Conservation (phyloP, 2,888 invertebrate genomes). For the Calliphora vomitoria region DNA sequence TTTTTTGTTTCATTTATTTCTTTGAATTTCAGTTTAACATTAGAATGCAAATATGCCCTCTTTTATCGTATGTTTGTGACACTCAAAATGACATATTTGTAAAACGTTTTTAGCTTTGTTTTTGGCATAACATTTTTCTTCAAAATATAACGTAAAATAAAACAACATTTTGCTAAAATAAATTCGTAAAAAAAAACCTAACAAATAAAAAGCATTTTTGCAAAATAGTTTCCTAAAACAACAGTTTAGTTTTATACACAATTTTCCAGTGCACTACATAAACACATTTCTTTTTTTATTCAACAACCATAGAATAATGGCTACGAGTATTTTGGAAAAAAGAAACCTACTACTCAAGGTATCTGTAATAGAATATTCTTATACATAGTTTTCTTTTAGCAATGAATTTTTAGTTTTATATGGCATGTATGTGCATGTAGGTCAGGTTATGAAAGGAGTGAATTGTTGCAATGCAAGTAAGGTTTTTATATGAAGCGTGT, state of each 20-base stretch:
- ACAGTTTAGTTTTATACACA: conserved; percentile 29
- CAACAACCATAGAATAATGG: conserved; percentile 17
- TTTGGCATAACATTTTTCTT: background rate
- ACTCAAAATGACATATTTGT: conserved; percentile 12
- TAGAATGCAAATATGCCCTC: conserved; percentile 6
- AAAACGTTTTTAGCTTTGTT: background rate
- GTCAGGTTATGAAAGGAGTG: background rate
- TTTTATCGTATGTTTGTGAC: background rate
- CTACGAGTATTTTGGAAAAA: background rate
- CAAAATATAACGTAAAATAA: background rate
- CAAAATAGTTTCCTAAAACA: conserved; percentile 37
- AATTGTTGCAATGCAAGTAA: background rate
- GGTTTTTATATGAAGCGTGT: too few relatives aligned
- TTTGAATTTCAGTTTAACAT: too few relatives aligned
- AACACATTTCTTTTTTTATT: background rate
- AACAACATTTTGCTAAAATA: background rate
- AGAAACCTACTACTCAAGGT: conserved; percentile 13
- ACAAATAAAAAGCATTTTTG: conserved; percentile 30
- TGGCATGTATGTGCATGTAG: conserved; percentile 1
- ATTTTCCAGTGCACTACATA: background rate
- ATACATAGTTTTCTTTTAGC: background rate
- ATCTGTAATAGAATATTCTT: conserved; percentile 33
- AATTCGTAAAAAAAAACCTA: conserved; percentile 6
- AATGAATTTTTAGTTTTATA: conserved; percentile 13
- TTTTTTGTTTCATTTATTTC: too few relatives aligned